Conservation (phyloP, 2,888 invertebrate genomes). For the Epsilonema sp. region DNA sequence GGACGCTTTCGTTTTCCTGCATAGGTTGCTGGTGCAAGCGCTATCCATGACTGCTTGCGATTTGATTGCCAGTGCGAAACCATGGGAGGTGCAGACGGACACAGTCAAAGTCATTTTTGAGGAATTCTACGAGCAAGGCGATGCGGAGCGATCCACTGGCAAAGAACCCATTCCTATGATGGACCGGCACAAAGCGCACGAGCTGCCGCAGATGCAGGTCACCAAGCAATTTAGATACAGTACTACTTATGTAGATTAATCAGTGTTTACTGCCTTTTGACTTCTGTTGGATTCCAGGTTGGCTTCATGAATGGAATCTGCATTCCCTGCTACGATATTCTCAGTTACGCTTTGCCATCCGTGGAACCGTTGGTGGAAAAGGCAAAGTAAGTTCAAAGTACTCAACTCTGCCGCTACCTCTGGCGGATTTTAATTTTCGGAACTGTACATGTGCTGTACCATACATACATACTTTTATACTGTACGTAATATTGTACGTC, state of each 20-base stretch:
- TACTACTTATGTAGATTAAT: neutral
- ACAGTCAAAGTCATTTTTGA: conserved; percentile 62
- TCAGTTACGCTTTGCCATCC: conserved; percentile 47
- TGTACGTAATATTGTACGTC: neutral
- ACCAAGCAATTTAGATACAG: too few species aligned
- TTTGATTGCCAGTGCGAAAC: conserved; percentile 59
- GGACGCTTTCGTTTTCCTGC: conserved; percentile 11
- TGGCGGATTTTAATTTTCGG: too few species aligned
- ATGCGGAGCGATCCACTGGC: conserved; percentile 48
- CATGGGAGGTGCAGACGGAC: conserved; percentile 57
- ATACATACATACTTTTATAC: neutral
- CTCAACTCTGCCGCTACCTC: neutral
- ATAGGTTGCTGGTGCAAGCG: conserved; percentile 47
- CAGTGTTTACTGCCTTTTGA: too few species aligned
- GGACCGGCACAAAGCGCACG: conserved; percentile 50
- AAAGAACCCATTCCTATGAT: conserved; percentile 57
- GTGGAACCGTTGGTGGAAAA: conserved; percentile 49
- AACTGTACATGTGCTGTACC: too few species aligned
- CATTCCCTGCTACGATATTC: conserved; percentile 53
- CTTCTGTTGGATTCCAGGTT: conserved; percentile 42
- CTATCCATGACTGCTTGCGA: conserved; percentile 65
- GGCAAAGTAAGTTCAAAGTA: conserved; percentile 38
- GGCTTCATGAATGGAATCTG: conserved; percentile 61
- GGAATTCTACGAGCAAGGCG: conserved; percentile 54
- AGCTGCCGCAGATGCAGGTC: conserved; percentile 56